Conservation (phyloP, 2,888 invertebrate species). For the Rhogogaster chlorosoma region DNA sequence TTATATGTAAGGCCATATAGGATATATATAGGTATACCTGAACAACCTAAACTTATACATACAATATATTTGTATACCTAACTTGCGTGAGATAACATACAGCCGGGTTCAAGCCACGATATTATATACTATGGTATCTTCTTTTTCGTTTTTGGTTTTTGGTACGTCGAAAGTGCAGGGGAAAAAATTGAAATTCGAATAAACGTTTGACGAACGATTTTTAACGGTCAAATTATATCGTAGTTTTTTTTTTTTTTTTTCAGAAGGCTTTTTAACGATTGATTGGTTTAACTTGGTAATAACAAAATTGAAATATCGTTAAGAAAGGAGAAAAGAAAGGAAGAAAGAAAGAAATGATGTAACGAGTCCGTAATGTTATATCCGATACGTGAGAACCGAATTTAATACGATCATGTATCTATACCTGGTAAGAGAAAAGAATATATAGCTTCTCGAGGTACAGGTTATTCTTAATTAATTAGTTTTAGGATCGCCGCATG, state of each 20-base stretch:
- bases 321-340: background rate
- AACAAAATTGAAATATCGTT: background rate
- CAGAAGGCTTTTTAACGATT: background rate
- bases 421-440: too few species aligned
- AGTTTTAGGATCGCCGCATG: background rate
- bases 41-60: background rate
- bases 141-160: background rate
- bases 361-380: background rate
- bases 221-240: too few species aligned
- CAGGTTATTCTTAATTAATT: conserved; percentile 26
- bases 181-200: too few species aligned
- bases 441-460: background rate
- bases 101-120: background rate
- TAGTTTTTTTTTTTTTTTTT: too few species aligned
- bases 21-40: background rate
- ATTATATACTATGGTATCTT: background rate
- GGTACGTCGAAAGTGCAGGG: too few species aligned
- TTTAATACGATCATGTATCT: background rate
- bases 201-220: too few species aligned
- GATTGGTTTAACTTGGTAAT: background rate
- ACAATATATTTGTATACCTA: background rate
- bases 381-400: conserved; percentile 23
- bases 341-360: background rate
- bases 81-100: background rate
- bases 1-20: conserved; percentile 54